Evolutionary conservation across 2,113 vertebrate species (phyloP).

Genomic region (Balaenoptera acutorostrata): DNA sequence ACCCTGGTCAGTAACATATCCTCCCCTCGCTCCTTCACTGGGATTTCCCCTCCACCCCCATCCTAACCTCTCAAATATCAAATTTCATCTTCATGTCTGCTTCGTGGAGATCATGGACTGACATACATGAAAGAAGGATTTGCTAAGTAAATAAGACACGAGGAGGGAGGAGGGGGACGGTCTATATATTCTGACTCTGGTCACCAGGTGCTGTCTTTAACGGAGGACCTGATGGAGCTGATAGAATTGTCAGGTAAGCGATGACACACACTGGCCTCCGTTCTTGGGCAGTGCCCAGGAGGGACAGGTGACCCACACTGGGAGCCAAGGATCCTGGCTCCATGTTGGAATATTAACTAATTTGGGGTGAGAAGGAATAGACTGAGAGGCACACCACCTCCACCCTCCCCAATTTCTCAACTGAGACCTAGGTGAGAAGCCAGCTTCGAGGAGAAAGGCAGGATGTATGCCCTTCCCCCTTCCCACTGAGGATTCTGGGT

Average conservation of each 20-base stretch:
- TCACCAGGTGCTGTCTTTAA: not conserved
- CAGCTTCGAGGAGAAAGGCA: not conserved
- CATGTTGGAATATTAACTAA: not conserved
- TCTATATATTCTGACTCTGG: not conserved
- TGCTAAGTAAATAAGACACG: not conserved
- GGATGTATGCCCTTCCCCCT: rapidly evolving
- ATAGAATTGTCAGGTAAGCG: not conserved
- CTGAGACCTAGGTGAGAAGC: not conserved
- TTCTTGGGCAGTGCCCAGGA: not conserved
- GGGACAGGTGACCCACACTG: not conserved
- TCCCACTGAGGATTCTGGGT: not conserved
- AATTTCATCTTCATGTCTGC: not conserved
- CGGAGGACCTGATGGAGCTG: not conserved
- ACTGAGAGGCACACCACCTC: not conserved
- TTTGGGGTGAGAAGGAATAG: not conserved
- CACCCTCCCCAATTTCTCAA: not conserved
- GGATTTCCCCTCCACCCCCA: no score
- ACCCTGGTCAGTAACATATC: not conserved
- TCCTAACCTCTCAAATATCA: not conserved
- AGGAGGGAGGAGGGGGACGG: not conserved
- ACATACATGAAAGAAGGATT: not conserved
- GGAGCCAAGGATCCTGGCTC: not conserved
- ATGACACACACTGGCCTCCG: not conserved
- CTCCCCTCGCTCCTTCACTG: not conserved
- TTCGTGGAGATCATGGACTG: not conserved